Evolutionary conservation across 2,888 invertebrate genomes (phyloP), one percentile per base, ranked within the genome.

Genomic region (Brachyptera risi): DNA sequence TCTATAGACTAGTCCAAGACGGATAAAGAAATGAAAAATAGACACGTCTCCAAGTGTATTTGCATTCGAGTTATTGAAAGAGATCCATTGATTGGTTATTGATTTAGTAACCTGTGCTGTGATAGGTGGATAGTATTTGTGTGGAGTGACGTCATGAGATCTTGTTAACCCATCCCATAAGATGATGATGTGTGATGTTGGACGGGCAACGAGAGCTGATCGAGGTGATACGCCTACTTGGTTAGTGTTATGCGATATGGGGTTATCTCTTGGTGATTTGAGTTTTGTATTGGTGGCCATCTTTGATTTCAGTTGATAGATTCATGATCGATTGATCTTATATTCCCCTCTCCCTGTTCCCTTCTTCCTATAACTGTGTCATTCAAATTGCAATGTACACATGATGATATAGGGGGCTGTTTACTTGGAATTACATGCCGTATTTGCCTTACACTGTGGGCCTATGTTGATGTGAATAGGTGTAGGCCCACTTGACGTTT

Each of bases 81-180:
- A 44, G 21, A 3, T 19, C 21, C 19, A 4, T 19, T 11, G 19
- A 44, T 44, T 44, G 44, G 44, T 19, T 7, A 44, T 44, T 44
- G 44, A 44, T 44, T 44, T 44, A 31, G 21, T 15, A 44, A 44
- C 11, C 4, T 11, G 11, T 11, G 19, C 21, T 19, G 19, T 44
- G 11, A 44, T 44, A 21, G 44, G 44, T 19, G 15, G 11, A 7
- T 5, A 40, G 4, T 44, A 19, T 44, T 44, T 15, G 21, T 21
- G 11, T n/a, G 2, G 11, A 2, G 4, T 17, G 44, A 44, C 44
- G 44, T 19, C 44, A 44, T 19, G 4, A 17, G 21, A 21, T 44
- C n/a, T 4, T 44, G 19, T 44, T 44, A 44, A 44, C 44, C 44
- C 44, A 44, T 5, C 44, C 44, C 44, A 44, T 40, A 11, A 3